Evolutionary conservation across 2,113 vertebrate genomes (phyloP), one percentile per base, ranked within the genome.

Genomic region (Peromyscus polionotus): DNA sequence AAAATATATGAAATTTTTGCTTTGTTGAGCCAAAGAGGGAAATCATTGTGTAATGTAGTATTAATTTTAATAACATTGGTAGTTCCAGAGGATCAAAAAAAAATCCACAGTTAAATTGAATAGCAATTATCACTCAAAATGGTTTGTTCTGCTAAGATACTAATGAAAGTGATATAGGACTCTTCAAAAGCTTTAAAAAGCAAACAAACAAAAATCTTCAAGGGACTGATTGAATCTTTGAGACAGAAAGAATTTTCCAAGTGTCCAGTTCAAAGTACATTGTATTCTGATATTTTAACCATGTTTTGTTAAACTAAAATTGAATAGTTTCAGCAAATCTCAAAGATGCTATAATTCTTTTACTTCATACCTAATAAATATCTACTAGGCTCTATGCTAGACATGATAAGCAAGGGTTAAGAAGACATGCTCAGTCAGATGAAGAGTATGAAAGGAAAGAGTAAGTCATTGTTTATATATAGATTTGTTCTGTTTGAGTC

Each of bases 1-100:
- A 68, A 80, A 95, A 91, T 88, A 73, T 65, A 48, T 91, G 3
- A 93, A 80, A 12, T 76, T 17, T 91, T 95, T 95, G 20, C 14
- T 51, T 39, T 13, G 17, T 9, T 90, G 68, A 93, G 28, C 3
- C 17, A 28, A 57, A 84, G 9, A 67, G 22, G 80, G 61, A 83
- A 87, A 16, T 3, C 12, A 39, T 20, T 20, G 24, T 68, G 45
- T 72, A 85, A 72, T 88, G 8, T 76, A 79, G 13, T 65, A 6
- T 72, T 88, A n/a, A 92, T 85, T 92, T 94, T 81, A 95, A 90
- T 39, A 13, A 75, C 16, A 57, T 42, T 42, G 1, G 3, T 85
- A 70, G 31, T 93, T 96, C 13, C 28, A n/a, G 3, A 77, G 8
- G 70, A 61, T 42, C 22, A 26, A 76, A 75, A 28, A 42, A 6